Conservation (phyloP, 1,140 invertebrate species). For the Brachionus rubens region DNA sequence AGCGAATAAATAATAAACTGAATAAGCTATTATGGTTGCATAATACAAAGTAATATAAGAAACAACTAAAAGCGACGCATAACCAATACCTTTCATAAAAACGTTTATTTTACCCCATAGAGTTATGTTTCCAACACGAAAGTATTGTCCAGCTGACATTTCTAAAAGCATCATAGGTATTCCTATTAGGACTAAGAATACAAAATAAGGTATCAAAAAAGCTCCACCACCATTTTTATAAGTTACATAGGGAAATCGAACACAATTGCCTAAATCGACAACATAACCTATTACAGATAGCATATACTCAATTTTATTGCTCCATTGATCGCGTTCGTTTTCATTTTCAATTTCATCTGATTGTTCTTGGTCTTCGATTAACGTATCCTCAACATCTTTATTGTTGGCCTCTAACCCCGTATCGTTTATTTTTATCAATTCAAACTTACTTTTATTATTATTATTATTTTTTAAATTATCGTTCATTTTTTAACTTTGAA, state of each 20-base stretch:
- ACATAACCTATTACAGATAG: conserved; percentile 46
- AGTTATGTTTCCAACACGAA: conserved; percentile 18
- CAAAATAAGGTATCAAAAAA: conserved; percentile 47
- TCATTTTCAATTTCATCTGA: background rate
- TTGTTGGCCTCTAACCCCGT: too few species aligned
- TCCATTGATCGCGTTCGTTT: conserved; percentile 24
- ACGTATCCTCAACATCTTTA: background rate
- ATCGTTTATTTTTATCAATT: too few species aligned
- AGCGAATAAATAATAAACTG: conserved; percentile 85
- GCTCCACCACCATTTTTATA: conserved; percentile 46
- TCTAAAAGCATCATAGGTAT: conserved; percentile 47
- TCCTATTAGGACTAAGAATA: conserved; percentile 44
- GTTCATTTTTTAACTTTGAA: too few species aligned
- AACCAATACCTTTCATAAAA: conserved; percentile 54
- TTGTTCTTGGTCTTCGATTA: background rate
- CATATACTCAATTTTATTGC: conserved; percentile 45
- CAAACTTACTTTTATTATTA: too few species aligned
- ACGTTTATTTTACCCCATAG: conserved; percentile 36
- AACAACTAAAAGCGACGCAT: conserved; percentile 52
- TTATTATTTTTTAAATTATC: too few species aligned
- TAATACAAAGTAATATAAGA: conserved; percentile 71
- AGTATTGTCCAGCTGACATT: conserved; percentile 25
- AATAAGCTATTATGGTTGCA: conserved; percentile 89
- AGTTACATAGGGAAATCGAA: conserved; percentile 34
- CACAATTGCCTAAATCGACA: conserved; percentile 43